Conservation (phyloP, 2,113 vertebrate species). For the Rhinichthys klamathensis region DNA sequence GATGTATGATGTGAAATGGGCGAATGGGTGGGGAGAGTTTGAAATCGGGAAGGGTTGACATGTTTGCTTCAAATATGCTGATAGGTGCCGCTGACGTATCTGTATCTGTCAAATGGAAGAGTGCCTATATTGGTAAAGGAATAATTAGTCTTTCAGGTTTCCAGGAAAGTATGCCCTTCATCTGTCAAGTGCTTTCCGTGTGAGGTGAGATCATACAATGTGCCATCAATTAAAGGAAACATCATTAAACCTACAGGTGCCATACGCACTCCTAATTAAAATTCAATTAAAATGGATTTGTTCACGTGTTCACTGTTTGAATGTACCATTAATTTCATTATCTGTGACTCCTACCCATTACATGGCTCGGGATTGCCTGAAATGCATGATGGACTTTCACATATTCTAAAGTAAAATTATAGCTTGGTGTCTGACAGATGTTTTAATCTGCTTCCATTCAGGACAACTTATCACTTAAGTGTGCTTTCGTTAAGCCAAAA, state of each 20-base stretch:
- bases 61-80: slow-evolving; percentile 79
- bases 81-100: slow-evolving; percentile 58
- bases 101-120: slow-evolving; percentile 50
- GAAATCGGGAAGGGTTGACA: slow-evolving; percentile 66
- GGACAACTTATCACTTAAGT: not conserved
- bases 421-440: not conserved
- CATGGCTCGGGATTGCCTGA: not conserved
- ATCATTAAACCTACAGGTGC: slow-evolving; percentile 46
- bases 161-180: not conserved
- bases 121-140: not conserved
- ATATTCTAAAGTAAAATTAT: not conserved
- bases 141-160: slow-evolving; percentile 22
- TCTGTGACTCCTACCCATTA: slow-evolving; percentile 34
- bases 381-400: not conserved
- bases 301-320: slow-evolving; percentile 26
- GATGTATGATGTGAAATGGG: slow-evolving; percentile 74
- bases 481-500: not conserved
- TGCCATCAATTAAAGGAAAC: slow-evolving; percentile 36
- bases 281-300: slow-evolving; percentile 44
- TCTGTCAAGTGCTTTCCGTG: slow-evolving; percentile 1
- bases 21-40: slow-evolving; percentile 61
- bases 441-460: slow-evolving; percentile 14
- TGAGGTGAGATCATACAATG: slow-evolving; percentile 16
- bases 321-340: slow-evolving; percentile 49
- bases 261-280: slow-evolving; percentile 52